These are phyloP conservation scores for Varecia variegata DNA, from an alignment of 2,797 vertebrate genomes.

Conservation along the genomic window DNA sequence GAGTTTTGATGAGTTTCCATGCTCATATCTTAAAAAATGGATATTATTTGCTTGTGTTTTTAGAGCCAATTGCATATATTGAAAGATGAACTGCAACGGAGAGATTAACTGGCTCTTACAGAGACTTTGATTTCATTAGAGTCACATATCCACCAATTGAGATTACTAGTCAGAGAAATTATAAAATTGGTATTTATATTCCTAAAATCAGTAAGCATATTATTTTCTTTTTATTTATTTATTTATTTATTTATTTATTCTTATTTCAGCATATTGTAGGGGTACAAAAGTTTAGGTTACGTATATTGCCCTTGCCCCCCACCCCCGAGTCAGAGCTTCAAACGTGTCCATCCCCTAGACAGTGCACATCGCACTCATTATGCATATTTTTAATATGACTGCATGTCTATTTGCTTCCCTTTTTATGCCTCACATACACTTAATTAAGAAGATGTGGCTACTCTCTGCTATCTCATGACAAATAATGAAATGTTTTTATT, in stretches of 20 bases:
- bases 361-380: too few relatives aligned
- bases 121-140: neutral
- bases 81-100: neutral
- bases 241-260: too few relatives aligned
- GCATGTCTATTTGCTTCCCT: neutral
- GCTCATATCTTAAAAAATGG: neutral
- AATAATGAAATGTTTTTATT: slow-evolving; percentile 15
- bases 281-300: too few relatives aligned
- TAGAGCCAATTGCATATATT: neutral
- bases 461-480: neutral
- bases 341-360: too few relatives aligned
- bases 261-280: too few relatives aligned
- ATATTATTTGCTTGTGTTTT: neutral
- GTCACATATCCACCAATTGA: neutral
- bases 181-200: neutral
- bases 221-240: too few relatives aligned
- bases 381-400: neutral
- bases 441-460: slow-evolving; percentile 31
- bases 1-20: neutral
- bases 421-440: neutral
- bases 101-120: neutral
- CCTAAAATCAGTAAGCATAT: neutral
- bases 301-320: too few relatives aligned
- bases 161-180: neutral
- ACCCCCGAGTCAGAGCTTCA: too few relatives aligned